These are phyloP conservation scores for Ornithorhynchus anatinus DNA, from an alignment of 2,113 vertebrate species.

Conservation along the genomic window DNA sequence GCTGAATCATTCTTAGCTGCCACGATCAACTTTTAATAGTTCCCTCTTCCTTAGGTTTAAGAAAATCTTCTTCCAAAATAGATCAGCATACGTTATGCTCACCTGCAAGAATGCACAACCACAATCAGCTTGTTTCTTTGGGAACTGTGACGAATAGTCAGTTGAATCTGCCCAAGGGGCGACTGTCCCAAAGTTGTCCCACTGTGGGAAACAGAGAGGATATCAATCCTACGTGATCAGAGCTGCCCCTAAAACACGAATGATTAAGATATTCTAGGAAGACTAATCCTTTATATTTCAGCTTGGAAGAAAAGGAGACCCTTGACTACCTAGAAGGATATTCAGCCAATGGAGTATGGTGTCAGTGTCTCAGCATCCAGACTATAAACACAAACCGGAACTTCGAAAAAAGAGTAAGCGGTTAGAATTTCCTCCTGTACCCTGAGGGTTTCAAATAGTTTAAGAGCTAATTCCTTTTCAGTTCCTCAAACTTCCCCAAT, in stretches of 20 bases:
- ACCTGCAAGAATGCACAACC: constrained; percentile 93
- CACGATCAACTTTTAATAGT: too few relatives aligned
- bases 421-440: background rate
- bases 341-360: too few relatives aligned
- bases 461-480: too few relatives aligned
- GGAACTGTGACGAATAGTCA: constrained; percentile 90
- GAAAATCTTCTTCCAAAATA: too few relatives aligned
- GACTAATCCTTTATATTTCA: background rate
- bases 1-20: too few relatives aligned
- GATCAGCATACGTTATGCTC: constrained; percentile 15
- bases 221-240: background rate
- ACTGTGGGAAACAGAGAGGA: constrained; percentile 65
- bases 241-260: fast-evolving
- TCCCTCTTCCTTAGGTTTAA: too few relatives aligned
- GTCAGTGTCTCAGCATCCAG: too few relatives aligned
- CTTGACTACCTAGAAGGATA: background rate
- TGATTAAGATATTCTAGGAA: fast-evolving
- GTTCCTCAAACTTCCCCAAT: too few relatives aligned
- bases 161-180: constrained; percentile 89
- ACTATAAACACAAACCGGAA: background rate
- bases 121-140: constrained; percentile 95
- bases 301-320: background rate
- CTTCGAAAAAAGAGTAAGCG: background rate
- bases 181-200: constrained; percentile 83
- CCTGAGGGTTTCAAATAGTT: background rate